phyloP scores from a whole-genome alignment of 2,113 vertebrate genomes.

The Poecile atricapillus region DNA sequence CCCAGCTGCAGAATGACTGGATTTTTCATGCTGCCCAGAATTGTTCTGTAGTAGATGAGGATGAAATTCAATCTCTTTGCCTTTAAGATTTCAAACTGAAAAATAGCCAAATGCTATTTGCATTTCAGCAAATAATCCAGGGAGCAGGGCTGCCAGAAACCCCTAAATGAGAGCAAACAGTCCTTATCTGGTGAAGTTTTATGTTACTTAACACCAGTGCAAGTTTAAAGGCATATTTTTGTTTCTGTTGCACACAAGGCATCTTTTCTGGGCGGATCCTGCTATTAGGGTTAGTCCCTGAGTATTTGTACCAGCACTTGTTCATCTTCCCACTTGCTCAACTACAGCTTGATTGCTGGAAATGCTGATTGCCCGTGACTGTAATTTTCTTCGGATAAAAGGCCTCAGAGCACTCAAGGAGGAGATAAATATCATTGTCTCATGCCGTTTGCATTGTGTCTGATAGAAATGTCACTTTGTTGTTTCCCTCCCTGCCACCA shows the following conservation, averaged over 20 bases:
- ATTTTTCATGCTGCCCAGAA: neutral
- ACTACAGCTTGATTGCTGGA: neutral
- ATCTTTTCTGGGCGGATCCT: neutral
- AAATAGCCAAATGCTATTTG: neutral
- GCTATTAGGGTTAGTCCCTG: neutral
- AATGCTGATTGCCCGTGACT: neutral
- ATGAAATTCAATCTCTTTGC: neutral
- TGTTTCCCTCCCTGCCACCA: slow-evolving; percentile 13
- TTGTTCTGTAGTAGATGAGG: neutral
- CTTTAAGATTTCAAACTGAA: neutral
- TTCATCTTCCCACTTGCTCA: neutral
- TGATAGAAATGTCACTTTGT: slow-evolving; percentile 13
- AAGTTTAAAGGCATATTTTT: slow-evolving; percentile 31
- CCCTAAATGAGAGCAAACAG: slow-evolving; percentile 35
- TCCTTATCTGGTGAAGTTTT: slow-evolving; percentile 18
- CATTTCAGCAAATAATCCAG: slow-evolving; percentile 43
- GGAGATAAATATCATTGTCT: slow-evolving; percentile 25
- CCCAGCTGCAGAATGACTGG: neutral
- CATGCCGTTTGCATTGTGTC: neutral
- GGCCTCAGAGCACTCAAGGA: neutral
- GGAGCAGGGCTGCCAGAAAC: slow-evolving; percentile 13
- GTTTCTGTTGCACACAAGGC: neutral
- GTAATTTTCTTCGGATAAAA: neutral
- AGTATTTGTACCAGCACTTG: neutral
- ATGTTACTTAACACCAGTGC: neutral